These are phyloP conservation scores for Melanotaenia maccullochi DNA, from an alignment of 2,797 vertebrate genomes.

Conservation along the genomic window DNA sequence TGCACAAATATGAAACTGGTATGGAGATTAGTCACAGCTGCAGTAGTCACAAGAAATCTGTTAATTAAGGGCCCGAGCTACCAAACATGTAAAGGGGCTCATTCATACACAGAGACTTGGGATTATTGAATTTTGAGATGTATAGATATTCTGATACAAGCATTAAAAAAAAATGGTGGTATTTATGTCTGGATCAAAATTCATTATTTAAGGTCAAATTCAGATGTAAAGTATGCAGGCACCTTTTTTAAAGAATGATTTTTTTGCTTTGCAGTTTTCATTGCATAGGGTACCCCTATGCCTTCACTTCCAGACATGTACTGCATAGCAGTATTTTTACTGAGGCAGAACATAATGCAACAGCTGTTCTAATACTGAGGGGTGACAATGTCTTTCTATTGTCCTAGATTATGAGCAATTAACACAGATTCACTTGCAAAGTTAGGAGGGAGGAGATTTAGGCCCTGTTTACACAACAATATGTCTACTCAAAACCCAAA, in stretches of 20 bases:
- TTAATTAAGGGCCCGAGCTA: conserved; percentile 14
- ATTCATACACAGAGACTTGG: background rate
- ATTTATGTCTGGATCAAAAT: background rate
- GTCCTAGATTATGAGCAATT: too few relatives aligned
- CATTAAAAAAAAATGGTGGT: background rate
- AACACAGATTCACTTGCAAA: too few relatives aligned
- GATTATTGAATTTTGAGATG: background rate
- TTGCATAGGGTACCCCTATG: background rate
- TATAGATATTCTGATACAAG: background rate
- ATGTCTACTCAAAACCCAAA: too few relatives aligned
- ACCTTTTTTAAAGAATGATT: background rate
- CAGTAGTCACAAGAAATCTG: background rate
- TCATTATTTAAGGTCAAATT: background rate
- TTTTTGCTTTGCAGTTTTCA: background rate
- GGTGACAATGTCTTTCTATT: too few relatives aligned
- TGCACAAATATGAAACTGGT: conserved; percentile 33
- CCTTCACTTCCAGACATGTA: too few relatives aligned
- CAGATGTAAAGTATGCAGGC: too few relatives aligned
- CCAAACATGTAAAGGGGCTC: background rate
- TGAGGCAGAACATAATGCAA: too few relatives aligned
- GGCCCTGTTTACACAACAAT: too few relatives aligned
- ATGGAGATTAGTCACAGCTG: conserved; percentile 15
- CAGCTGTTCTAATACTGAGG: too few relatives aligned
- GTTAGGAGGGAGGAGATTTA: too few relatives aligned
- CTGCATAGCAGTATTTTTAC: too few relatives aligned